Conservation (phyloP, 2,113 vertebrate genomes). For the Seriola dumerili region DNA sequence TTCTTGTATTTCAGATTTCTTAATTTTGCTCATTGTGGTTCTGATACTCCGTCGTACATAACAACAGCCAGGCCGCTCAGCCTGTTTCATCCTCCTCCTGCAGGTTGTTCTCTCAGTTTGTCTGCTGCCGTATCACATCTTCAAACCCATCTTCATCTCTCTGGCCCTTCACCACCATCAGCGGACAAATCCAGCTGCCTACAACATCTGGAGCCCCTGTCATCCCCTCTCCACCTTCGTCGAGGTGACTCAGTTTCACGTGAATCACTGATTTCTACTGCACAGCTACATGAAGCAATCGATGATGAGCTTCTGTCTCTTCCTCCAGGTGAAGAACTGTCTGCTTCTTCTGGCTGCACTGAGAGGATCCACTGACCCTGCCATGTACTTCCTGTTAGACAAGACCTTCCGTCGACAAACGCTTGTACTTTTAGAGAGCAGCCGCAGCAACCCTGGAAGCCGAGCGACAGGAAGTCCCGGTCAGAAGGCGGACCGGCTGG, state of each 20-base stretch:
- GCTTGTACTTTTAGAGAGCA: constrained; percentile 40
- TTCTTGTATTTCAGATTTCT: too few relatives aligned
- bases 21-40: too few relatives aligned
- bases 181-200: background rate
- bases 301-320: background rate
- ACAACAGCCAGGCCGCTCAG: background rate
- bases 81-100: background rate
- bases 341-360: constrained; percentile 73
- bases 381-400: constrained; percentile 81
- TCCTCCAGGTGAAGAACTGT: constrained; percentile 72
- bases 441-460: too few relatives aligned
- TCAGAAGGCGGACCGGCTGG: background rate
- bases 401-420: constrained; percentile 67
- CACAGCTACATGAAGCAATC: too few relatives aligned
- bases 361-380: constrained; percentile 70
- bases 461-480: background rate
- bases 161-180: background rate
- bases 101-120: constrained; percentile 76
- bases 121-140: constrained; percentile 78
- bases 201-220: constrained; percentile 15
- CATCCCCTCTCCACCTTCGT: constrained; percentile 73
- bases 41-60: too few relatives aligned
- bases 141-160: constrained; percentile 74
- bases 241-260: constrained; percentile 64
- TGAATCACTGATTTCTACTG: too few relatives aligned